Conservation (phyloP, 2,797 vertebrate genomes). For the Microhierax caerulescens region DNA sequence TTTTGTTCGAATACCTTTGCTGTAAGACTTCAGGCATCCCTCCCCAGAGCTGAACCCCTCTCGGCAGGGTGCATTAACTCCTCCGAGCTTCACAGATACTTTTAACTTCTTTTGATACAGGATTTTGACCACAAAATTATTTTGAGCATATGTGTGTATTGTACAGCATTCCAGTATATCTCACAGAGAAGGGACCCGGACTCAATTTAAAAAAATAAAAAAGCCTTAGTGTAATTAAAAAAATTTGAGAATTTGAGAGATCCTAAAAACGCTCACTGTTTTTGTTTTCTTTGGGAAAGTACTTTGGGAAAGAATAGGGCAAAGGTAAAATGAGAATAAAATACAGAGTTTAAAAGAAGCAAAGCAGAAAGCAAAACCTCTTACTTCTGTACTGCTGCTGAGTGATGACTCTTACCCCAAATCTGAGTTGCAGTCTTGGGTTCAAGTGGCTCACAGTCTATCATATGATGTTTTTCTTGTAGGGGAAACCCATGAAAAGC, state of each 20-base stretch:
- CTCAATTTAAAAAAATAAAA: not conserved
- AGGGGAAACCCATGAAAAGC: not conserved
- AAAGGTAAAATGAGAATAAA: not conserved
- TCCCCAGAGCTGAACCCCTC: accelerated
- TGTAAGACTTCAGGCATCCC: not conserved
- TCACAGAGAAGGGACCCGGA: not conserved
- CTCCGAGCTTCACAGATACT: not conserved
- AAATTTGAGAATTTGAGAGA: not conserved
- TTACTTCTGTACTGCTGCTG: not conserved
- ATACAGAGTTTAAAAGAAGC: not conserved
- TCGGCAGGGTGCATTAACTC: not conserved
- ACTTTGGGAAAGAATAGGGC: not conserved
- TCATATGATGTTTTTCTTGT: not conserved
- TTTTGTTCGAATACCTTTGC: not conserved
- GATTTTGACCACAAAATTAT: not conserved
- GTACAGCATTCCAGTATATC: not conserved
- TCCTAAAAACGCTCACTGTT: not conserved
- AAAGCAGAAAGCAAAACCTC: not conserved
- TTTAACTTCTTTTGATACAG: not conserved
- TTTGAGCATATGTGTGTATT: accelerated
- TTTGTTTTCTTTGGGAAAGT: not conserved
- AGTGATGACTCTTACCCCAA: not conserved
- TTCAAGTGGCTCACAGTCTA: not conserved
- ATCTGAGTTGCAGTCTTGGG: not conserved
- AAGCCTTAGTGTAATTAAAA: not conserved